Evolutionary conservation across 2,888 invertebrate species (phyloP).

Genomic region (Sarcophaga caerulescens): DNA sequence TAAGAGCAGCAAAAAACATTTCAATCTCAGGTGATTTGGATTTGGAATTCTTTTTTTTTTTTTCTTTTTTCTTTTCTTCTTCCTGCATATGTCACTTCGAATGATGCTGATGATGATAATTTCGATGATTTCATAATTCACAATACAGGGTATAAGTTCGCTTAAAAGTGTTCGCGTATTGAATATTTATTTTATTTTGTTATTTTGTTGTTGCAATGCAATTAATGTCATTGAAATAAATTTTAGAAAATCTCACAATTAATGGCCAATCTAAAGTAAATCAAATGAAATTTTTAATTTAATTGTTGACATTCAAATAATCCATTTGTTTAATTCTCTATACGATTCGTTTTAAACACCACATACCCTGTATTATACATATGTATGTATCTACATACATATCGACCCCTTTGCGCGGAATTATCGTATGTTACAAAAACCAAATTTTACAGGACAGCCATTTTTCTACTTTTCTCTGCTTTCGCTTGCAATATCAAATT

Average conservation of each 20-base stretch:
- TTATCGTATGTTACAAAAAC: too few relatives aligned
- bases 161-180: background rate
- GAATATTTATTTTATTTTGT: background rate
- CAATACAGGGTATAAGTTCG: background rate
- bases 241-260: background rate
- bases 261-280: background rate
- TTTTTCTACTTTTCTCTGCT: too few relatives aligned
- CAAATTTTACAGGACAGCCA: too few relatives aligned
- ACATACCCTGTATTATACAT: constrained; percentile 22
- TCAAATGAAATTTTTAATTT: background rate
- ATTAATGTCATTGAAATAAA: background rate
- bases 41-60: background rate
- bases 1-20: constrained; percentile 16
- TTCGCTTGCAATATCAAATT: too few relatives aligned
- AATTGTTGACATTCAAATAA: background rate
- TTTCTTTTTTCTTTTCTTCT: too few relatives aligned
- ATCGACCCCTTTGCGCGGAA: too few relatives aligned
- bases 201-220: background rate
- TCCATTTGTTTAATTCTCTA: background rate
- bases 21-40: constrained; percentile 25
- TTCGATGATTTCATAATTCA: background rate
- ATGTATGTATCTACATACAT: too few relatives aligned
- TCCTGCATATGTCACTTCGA: background rate
- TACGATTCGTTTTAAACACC: background rate
- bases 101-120: background rate